Conservation (phyloP, 2,113 vertebrate species). For the Aldabrachelys gigantea region DNA sequence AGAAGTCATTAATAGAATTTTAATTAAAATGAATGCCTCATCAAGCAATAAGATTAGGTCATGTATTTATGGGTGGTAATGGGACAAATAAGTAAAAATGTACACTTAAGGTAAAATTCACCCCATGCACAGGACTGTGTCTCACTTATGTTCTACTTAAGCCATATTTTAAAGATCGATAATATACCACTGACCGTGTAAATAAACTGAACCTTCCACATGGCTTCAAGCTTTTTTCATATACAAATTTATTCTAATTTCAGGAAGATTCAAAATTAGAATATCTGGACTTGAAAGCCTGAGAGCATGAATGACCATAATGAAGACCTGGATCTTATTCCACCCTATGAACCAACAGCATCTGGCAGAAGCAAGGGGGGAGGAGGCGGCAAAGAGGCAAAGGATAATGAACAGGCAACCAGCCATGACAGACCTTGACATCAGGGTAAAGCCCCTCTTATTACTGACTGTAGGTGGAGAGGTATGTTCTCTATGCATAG, state of each 20-base stretch:
- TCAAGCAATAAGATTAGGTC: background rate
- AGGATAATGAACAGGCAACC: background rate
- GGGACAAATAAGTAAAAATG: background rate
- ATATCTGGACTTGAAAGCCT: background rate
- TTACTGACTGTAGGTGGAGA: background rate
- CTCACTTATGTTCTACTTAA: background rate
- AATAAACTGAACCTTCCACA: background rate
- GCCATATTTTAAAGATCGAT: background rate
- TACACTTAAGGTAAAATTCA: background rate
- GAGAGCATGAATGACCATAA: background rate
- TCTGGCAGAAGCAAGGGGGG: background rate
- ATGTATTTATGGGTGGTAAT: background rate
- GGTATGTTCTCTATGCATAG: background rate
- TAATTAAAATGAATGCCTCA: background rate
- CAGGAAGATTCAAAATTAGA: background rate
- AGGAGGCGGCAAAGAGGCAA: background rate
- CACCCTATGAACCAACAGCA: background rate
- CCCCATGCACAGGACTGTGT: background rate
- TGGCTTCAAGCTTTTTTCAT: background rate
- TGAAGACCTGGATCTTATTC: background rate
- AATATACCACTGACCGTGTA: background rate
- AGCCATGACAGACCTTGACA: background rate
- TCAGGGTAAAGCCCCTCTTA: background rate
- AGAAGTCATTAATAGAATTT: background rate
- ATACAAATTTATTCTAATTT: background rate